A percentile compares a stretch with the other conserved stretches of the same genome.
phyloP scores from a whole-genome alignment of 2,113 vertebrate species.

The rat (Rattus norvegicus) region DNA sequence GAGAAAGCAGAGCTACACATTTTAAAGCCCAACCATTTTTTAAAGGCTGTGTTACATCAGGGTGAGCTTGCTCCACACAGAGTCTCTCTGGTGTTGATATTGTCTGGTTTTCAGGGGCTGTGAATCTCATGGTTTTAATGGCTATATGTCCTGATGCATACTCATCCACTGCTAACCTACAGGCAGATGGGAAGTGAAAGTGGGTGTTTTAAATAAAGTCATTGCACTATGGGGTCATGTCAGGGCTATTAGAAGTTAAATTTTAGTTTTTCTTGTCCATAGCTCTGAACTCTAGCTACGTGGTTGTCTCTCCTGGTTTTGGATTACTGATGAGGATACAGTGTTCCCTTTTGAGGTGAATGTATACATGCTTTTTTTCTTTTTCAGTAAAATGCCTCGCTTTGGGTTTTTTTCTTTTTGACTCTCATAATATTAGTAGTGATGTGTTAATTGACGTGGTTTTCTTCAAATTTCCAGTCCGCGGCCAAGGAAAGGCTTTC shows the following conservation, averaged over 20 bases:
- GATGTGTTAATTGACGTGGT: not conserved
- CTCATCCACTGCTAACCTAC: no score
- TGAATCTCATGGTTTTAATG: not conserved
- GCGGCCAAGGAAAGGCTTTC: conserved; percentile 28
- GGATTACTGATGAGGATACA: not conserved
- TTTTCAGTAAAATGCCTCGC: not conserved
- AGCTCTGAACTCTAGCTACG: not conserved
- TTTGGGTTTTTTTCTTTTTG: not conserved
- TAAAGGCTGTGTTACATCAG: not conserved
- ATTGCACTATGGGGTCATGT: not conserved
- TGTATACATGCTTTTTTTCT: not conserved
- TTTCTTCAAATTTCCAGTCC: conserved; percentile 24
- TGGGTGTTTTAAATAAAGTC: not conserved
- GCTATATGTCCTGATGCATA: not conserved
- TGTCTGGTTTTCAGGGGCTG: not conserved
- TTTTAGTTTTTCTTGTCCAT: not conserved
- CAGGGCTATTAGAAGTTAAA: not conserved
- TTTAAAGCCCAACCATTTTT: not conserved
- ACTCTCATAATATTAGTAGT: not conserved
- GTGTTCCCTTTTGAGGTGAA: not conserved
- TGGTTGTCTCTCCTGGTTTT: not conserved
- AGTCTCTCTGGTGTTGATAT: not conserved
- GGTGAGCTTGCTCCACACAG: not conserved
- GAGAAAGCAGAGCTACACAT: not conserved
- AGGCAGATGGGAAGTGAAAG: not conserved